These are phyloP conservation scores for Adrianichthys oophorus DNA, from an alignment of 2,797 vertebrate genomes.

Conservation along the genomic window DNA sequence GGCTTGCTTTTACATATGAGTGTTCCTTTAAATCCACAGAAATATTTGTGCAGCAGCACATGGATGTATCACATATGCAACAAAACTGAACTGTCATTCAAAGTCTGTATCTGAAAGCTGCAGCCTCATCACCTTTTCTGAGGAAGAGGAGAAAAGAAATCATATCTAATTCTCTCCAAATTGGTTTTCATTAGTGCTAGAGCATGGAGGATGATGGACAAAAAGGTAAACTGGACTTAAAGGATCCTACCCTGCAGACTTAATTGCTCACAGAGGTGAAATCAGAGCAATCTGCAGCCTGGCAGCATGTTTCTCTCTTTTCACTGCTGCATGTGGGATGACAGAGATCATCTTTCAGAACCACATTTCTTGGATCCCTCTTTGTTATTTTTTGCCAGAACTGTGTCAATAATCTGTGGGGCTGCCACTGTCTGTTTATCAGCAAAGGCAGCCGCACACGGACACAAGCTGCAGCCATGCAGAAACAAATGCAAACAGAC, in stretches of 20 bases:
- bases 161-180: neutral
- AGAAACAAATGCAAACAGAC: slow-evolving; percentile 23
- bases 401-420: slow-evolving; percentile 75
- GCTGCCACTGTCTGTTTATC: slow-evolving; percentile 64
- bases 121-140: slow-evolving; percentile 7
- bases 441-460: slow-evolving; percentile 51
- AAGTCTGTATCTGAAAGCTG: slow-evolving; percentile 26
- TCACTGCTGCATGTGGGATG: slow-evolving; percentile 35
- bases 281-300: slow-evolving; percentile 28
- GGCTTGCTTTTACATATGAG: no score
- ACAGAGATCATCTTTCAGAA: slow-evolving; percentile 63
- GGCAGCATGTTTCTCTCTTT: slow-evolving; percentile 45
- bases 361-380: slow-evolving; percentile 64
- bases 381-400: slow-evolving; percentile 59
- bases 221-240: slow-evolving; percentile 30
- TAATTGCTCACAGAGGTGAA: slow-evolving; percentile 26
- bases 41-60: slow-evolving; percentile 44
- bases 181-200: no score
- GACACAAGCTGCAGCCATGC: slow-evolving; percentile 19
- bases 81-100: slow-evolving; percentile 38
- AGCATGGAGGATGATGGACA: slow-evolving; percentile 4
- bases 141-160: slow-evolving; percentile 17
- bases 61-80: slow-evolving; percentile 28
- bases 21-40: neutral
- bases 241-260: slow-evolving; percentile 6